Evolutionary conservation across 2,113 vertebrate species (phyloP), one percentile per base, ranked within the genome.

Genomic region (Ammospiza caudacuta): DNA sequence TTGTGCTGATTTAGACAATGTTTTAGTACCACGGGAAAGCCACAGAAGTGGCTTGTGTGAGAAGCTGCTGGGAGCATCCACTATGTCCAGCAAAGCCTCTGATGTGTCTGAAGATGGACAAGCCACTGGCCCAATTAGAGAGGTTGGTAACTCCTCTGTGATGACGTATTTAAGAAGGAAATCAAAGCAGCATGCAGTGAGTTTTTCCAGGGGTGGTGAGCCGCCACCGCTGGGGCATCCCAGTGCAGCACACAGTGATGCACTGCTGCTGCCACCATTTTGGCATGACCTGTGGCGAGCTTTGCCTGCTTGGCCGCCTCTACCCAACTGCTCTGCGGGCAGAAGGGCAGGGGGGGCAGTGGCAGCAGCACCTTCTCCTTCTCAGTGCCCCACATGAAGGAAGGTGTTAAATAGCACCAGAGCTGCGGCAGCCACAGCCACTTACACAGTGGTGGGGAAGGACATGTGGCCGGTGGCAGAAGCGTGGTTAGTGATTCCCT

Each of bases 271-370:
- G 9, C 23, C 17, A 33, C n/a, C 4, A 6, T 28, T 52, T 22
- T 63, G 47, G 37, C 2, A 1, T 16, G 13, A 28, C 29, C 46
- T 3, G 6, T 0, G 1, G 37, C 0, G 0, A 43, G 6, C 24
- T 27, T 78, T 52, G 37, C 23, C 23, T 43, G 23, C 29, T 52
- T n/a, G 29, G 23, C 59, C 29, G 5, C 47, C 23, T 63, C 14
- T 10, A 43, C 11, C 23, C 29, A 41, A 6, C 47, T 17, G 18
- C 5, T 0, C 37, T 41, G 17, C 0, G 0, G 35, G 59, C 23
- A 43, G 47, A 63, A 63, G 29, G 18, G 18, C 29, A 27, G 6
- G 18, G 6, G 13, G 18, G 51, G 8, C 1, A 1, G 6, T 10
- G 10, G 23, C 12, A 23, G 10, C 1, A 1, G 8, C 7, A 6